Percentiles rank a stretch among this genome's conserved stretches.
phyloP scores from a whole-genome alignment of 2,888 invertebrate genomes.

The Sepioteuthis lessoniana region DNA sequence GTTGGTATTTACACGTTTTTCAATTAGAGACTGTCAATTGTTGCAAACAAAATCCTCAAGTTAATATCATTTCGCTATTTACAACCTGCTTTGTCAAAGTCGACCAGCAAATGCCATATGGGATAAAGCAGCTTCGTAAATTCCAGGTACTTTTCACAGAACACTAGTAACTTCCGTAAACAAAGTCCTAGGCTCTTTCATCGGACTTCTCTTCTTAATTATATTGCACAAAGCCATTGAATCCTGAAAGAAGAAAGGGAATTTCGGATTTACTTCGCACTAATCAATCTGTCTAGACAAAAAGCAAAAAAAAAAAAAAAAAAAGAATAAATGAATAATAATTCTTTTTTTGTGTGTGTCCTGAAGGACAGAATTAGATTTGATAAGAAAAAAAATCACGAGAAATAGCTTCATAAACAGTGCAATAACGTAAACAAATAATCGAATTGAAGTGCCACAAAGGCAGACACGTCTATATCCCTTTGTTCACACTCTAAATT shows the following conservation, averaged over 20 bases:
- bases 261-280: not conserved
- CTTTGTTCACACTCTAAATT: too few relatives aligned
- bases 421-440: not conserved
- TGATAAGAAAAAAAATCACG: not conserved
- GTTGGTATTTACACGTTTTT: too few relatives aligned
- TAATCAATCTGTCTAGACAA: constrained; percentile 14
- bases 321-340: not conserved
- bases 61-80: not conserved
- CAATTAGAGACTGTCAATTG: not conserved
- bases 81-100: not conserved
- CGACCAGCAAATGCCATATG: not conserved
- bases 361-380: not conserved
- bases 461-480: too few relatives aligned
- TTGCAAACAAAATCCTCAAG: not conserved
- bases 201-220: not conserved
- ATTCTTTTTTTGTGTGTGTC: not conserved
- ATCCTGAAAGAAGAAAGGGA: not conserved
- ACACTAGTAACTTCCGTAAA: not conserved
- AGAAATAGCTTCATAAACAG: not conserved
- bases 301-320: not conserved
- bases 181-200: not conserved
- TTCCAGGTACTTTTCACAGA: not conserved
- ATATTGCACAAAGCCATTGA: not conserved
- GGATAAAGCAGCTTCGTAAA: not conserved
- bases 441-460: not conserved